Evolutionary conservation across 2,113 vertebrate genomes (phyloP), one percentile per base, ranked within the genome.

Genomic region (Cavia porcellus): DNA sequence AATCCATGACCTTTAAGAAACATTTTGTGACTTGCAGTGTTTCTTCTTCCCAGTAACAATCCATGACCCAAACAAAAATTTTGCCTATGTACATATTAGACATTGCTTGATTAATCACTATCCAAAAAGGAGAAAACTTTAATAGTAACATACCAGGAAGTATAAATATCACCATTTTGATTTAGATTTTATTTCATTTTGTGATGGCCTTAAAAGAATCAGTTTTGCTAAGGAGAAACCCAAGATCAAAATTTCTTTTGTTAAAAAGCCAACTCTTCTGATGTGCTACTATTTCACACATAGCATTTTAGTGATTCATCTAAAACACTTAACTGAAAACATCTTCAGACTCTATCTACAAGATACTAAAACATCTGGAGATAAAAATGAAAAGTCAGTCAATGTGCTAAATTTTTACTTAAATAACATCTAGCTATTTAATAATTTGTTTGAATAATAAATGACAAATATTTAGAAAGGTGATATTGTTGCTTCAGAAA

Each of bases 221-320:
- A 14, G 3, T 82, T 95, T 97, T 96, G 92, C 92, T 98, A 96
- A 97, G 85, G 93, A 95, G 66, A 92, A 86, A 42, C 90, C 62
- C 64, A 89, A 70, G 42, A 93, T 96, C 89, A 95, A 93, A 95
- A 90, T 97, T 93, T 97, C 77, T 96, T 92, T 97, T 94, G 82
- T 94, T 84, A 80, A 82, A 79, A 95, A 90, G 95, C 96, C 96
- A 97, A 28, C 30, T 96, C 86, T 96, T 90, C 90, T 92, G 96
- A 97, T 96, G 92, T 95, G 94, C 96, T 97, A 97, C 96, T 97
- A 95, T 96, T 97, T 97, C 95, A 95, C 96, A 97, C 95, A 96
- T 96, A 97, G 74, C 95, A 92, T 92, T 97, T 97, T 66, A 94
- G 88, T 95, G 97, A 97, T 96, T 97, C 97, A 98, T 97, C 96